These are phyloP conservation scores for Mormyrops attenuatus DNA, from an alignment of 2,797 vertebrate species.

Conservation along the genomic window DNA sequence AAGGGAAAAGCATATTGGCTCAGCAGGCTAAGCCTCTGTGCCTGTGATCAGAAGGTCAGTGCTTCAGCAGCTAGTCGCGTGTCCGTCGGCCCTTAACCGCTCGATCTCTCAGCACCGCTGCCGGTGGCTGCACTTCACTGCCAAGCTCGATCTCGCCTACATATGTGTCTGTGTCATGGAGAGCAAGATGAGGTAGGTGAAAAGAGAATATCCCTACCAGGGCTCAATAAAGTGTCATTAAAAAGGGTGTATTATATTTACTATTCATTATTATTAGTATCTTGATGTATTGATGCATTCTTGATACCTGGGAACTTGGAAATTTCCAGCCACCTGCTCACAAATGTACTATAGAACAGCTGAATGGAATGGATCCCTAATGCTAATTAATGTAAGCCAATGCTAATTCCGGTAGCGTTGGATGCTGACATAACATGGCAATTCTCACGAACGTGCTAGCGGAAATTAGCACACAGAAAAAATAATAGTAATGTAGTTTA, in stretches of 20 bases:
- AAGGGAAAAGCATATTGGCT: background rate
- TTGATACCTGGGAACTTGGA: background rate
- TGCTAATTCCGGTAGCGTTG: background rate
- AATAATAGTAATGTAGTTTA: background rate
- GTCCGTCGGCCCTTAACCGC: background rate
- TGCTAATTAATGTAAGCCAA: background rate
- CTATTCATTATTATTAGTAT: background rate
- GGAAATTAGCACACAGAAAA: background rate
- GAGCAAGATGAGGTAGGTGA: background rate
- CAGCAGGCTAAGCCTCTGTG: background rate
- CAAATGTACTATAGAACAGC: background rate
- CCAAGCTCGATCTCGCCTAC: background rate
- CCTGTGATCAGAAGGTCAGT: background rate
- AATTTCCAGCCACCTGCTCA: background rate
- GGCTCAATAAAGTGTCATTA: background rate
- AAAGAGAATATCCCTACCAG: background rate
- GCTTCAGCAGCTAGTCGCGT: background rate
- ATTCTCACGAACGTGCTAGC: background rate
- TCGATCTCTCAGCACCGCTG: background rate
- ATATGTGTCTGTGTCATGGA: background rate
- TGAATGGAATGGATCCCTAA: background rate
- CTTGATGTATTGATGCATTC: background rate
- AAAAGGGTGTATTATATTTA: background rate
- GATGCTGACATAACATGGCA: background rate
- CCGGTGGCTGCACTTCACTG: background rate